Base-by-base conservation (phyloP, 1,140 invertebrate species). In the Nautilus pompilius region DNA sequence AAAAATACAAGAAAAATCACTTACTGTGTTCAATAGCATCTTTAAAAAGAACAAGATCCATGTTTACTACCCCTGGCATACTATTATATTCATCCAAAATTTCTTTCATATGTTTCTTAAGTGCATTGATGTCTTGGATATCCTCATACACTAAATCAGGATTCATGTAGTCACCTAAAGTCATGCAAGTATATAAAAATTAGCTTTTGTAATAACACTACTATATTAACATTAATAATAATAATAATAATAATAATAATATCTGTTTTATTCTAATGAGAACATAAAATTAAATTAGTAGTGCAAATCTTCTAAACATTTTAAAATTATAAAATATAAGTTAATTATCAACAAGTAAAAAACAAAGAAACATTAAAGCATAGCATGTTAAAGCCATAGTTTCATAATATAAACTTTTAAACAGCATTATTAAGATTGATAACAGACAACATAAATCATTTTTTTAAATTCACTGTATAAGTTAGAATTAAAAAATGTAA, bases 41-140 rank as follows among this genome's bases (percentile, higher is more conserved):
- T 58, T 87, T 87, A 77, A 93, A 93, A 48, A 93, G 83, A 10
- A 93, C 90, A 29, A 94, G 80, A 77, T 93, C 88, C 86, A 93
- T 88, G 65, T 86, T 86, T 2, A 91, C 86, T 10, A 89, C 87
- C 0, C 90, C 90, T 0, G 90, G 88, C 17, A 86, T 87, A 26
- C 85, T 85, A 80, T 94, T 94, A 78, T 93, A 93, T 66, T 93
- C 90, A 28, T 89, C 87, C 81, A 93, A 83, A 74, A 90, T 87
- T 5, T 84, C 84, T 46, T 87, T 81, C 67, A 93, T 87, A 72
- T 87, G 87, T 63, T 85, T 86, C 66, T 87, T 85, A 33, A 93
- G 71, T 1, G 82, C 82, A 4, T 79, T 81, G 1, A 87, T 80
- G 74, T 92, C 88, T 10, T 79, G 77, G 13, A 93, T 83, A 69